A percentile compares a stretch with the other conserved stretches of the same genome.
Conservation (phyloP, 2,113 vertebrate genomes). For the Procapra przewalskii region DNA sequence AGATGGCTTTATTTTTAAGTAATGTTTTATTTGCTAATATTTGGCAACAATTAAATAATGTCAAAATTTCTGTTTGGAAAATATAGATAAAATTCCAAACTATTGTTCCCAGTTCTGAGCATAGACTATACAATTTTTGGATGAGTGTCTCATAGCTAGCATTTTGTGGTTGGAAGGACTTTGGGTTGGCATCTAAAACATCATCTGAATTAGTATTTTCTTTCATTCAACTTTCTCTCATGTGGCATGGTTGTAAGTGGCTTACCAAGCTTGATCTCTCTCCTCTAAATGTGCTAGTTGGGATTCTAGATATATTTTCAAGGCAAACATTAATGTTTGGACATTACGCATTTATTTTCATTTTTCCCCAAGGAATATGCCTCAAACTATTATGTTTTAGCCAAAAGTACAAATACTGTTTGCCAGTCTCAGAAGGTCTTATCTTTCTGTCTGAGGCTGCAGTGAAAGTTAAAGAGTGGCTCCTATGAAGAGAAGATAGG, state of each 20-base stretch:
- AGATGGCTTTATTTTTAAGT: neutral
- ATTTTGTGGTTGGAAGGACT: neutral
- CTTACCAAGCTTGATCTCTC: neutral
- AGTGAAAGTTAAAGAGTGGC: neutral
- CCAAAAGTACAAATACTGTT: neutral
- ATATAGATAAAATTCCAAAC: neutral
- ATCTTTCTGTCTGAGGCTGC: neutral
- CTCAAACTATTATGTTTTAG: neutral
- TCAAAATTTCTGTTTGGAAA: neutral
- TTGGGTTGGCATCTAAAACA: neutral
- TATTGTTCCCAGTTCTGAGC: neutral
- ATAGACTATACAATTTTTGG: neutral
- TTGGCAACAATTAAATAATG: neutral
- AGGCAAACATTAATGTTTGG: neutral
- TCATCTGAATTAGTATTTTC: neutral
- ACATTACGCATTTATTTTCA: neutral
- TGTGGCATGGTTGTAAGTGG: neutral
- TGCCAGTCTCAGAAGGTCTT: neutral
- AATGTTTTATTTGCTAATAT: neutral
- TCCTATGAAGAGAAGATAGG: neutral
- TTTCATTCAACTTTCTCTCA: neutral
- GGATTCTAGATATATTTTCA: neutral
- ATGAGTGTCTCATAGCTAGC: neutral
- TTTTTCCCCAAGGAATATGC: neutral
- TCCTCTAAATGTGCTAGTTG: neutral